Evolutionary conservation across 2,113 vertebrate species (phyloP).

Genomic region (Seriola aureovittata): DNA sequence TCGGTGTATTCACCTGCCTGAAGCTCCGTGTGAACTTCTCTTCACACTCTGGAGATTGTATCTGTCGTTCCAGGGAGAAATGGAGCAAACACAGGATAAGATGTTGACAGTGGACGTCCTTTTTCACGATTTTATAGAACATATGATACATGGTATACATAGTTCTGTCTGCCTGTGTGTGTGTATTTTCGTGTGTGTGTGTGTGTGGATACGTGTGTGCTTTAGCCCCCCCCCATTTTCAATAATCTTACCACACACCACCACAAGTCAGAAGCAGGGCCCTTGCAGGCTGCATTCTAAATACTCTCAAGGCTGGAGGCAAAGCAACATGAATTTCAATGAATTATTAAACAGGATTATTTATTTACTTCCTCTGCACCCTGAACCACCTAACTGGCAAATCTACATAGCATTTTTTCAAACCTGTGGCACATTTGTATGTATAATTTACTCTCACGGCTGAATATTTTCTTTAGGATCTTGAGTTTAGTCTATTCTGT

Average conservation of each 20-base stretch:
- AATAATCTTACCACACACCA: conserved; percentile 69
- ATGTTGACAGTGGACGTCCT: conserved; percentile 50
- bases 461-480: conserved; percentile 76
- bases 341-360: conserved; percentile 86
- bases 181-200: no score
- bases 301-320: conserved; percentile 81
- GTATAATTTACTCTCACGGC: conserved; percentile 74
- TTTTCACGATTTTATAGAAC: conserved; percentile 25
- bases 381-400: conserved; percentile 82
- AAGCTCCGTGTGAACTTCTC: conserved; percentile 81
- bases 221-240: conserved; percentile 56
- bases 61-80: conserved; percentile 59
- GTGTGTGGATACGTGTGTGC: neutral
- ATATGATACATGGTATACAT: conserved; percentile 18
- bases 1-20: conserved; percentile 65
- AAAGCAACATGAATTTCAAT: conserved; percentile 85
- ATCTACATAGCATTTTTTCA: conserved; percentile 79
- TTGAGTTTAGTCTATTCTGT: conserved; percentile 53
- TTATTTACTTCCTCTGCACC: conserved; percentile 84
- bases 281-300: conserved; percentile 82
- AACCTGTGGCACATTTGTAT: conserved; percentile 80
- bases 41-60: conserved; percentile 77
- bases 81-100: conserved; percentile 66
- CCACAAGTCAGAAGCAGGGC: conserved; percentile 67
- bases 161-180: neutral